Conservation (phyloP, 2,797 vertebrate genomes). For the Ceyx erithaca region DNA sequence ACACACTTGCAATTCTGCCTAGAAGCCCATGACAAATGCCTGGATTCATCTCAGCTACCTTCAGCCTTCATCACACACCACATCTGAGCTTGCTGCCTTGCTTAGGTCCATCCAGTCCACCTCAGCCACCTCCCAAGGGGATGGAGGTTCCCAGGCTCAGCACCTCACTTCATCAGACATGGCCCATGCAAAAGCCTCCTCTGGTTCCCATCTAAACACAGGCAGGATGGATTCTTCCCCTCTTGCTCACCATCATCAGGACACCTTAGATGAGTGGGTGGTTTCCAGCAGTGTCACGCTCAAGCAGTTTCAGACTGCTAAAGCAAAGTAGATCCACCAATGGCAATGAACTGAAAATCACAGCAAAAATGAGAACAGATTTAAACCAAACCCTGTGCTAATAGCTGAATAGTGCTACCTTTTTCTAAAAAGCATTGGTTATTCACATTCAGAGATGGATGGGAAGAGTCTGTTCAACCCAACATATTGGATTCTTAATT, state of each 20-base stretch:
- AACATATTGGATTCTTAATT: not conserved
- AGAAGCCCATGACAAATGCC: not conserved
- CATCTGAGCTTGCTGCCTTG: not conserved
- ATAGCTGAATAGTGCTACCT: not conserved
- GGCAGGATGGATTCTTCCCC: not conserved
- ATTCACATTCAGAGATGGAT: not conserved
- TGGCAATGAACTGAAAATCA: not conserved
- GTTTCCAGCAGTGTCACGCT: not conserved
- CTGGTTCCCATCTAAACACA: not conserved
- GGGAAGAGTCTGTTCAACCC: not conserved
- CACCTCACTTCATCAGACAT: accelerated
- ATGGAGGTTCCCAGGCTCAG: not conserved
- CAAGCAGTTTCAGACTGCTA: not conserved
- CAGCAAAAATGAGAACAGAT: not conserved
- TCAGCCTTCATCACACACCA: not conserved
- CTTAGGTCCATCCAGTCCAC: not conserved
- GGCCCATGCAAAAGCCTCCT: not conserved
- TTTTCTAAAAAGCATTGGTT: not conserved
- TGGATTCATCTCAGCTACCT: not conserved
- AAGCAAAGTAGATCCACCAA: accelerated
- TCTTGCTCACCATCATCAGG: not conserved
- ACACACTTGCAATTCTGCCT: not conserved
- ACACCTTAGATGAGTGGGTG: not conserved
- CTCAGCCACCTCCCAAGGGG: not conserved
- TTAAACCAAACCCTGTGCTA: not conserved